Evolutionary conservation across 2,113 vertebrate genomes (phyloP).

Genomic region (Morone chrysops): DNA sequence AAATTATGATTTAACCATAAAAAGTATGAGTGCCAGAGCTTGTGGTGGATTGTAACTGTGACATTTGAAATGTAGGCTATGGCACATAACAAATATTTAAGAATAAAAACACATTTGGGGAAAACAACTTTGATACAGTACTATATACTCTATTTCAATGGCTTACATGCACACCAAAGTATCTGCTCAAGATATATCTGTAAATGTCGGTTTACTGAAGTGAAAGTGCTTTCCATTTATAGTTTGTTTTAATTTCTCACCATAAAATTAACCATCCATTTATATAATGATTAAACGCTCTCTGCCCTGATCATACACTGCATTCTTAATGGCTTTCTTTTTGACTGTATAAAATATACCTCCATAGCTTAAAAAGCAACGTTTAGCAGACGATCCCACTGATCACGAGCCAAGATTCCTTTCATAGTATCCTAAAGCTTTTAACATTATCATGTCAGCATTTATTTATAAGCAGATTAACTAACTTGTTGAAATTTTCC

Average conservation of each 20-base stretch:
- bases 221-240: slow-evolving; percentile 65
- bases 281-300: slow-evolving; percentile 37
- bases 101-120: slow-evolving; percentile 60
- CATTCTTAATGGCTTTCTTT: slow-evolving; percentile 25
- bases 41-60: slow-evolving; percentile 46
- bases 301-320: slow-evolving; percentile 28
- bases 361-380: slow-evolving; percentile 12
- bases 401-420: slow-evolving; percentile 41
- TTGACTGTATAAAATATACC: slow-evolving; percentile 25
- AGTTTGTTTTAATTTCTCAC: slow-evolving; percentile 38
- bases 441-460: not conserved
- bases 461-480: not conserved
- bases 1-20: slow-evolving; percentile 55
- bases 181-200: slow-evolving; percentile 54
- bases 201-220: slow-evolving; percentile 55
- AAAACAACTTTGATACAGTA: slow-evolving; percentile 64
- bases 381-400: slow-evolving; percentile 16
- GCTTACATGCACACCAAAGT: slow-evolving; percentile 68
- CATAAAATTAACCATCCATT: slow-evolving; percentile 39
- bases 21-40: slow-evolving; percentile 57
- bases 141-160: slow-evolving; percentile 60
- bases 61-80: slow-evolving; percentile 56
- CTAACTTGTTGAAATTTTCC: not conserved
- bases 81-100: slow-evolving; percentile 62
- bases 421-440: not conserved